These are phyloP conservation scores for Apomyelois bistriatella DNA, from an alignment of 2,888 invertebrate species.

Conservation along the genomic window DNA sequence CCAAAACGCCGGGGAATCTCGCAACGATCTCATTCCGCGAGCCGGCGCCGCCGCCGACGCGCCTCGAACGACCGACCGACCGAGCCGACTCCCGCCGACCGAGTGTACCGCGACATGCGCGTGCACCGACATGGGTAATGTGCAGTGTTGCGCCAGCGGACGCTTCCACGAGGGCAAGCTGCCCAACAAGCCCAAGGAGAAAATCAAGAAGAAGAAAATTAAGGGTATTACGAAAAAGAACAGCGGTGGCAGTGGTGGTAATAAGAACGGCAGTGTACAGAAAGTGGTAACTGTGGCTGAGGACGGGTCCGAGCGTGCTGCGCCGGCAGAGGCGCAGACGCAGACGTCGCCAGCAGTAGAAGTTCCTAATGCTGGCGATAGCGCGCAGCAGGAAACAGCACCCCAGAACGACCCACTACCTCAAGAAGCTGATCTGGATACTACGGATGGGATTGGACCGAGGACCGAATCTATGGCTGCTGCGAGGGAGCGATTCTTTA, in stretches of 20 bases:
- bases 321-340: slow-evolving; percentile 48
- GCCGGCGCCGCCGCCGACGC: slow-evolving; percentile 77
- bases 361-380: slow-evolving; percentile 26
- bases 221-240: slow-evolving; percentile 53
- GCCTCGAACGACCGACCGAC: slow-evolving; percentile 76
- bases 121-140: slow-evolving; percentile 75
- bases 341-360: slow-evolving; percentile 42
- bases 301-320: slow-evolving; percentile 53
- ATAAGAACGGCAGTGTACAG: slow-evolving; percentile 50
- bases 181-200: slow-evolving; percentile 58
- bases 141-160: slow-evolving; percentile 78
- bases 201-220: slow-evolving; percentile 52
- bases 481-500: slow-evolving; percentile 71
- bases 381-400: slow-evolving; percentile 15
- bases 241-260: slow-evolving; percentile 61
- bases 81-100: slow-evolving; percentile 68
- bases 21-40: slow-evolving; percentile 69
- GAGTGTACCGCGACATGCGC: slow-evolving; percentile 73
- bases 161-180: slow-evolving; percentile 63
- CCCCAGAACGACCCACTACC: slow-evolving; percentile 15
- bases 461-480: slow-evolving; percentile 56
- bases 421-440: slow-evolving; percentile 24
- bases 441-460: slow-evolving; percentile 42
- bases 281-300: slow-evolving; percentile 64
- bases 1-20: slow-evolving; percentile 58